Evolutionary conservation across 2,113 vertebrate genomes (phyloP).

Genomic region (Electrona antarctica): DNA sequence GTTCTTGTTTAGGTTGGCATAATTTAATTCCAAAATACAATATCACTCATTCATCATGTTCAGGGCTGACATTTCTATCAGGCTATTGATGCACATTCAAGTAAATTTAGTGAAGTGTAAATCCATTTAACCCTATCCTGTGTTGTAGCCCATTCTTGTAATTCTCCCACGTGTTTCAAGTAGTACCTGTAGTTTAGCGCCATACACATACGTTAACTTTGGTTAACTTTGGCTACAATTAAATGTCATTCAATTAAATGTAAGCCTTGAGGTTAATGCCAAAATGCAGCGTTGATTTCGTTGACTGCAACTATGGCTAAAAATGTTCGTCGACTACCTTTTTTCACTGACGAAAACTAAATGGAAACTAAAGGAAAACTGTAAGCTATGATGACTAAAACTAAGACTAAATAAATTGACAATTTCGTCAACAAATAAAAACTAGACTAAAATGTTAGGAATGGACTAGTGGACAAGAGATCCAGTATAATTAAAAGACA

Average conservation of each 20-base stretch:
- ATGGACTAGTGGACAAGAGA: too few species aligned
- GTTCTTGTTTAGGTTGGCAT: constrained; percentile 59
- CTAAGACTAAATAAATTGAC: too few species aligned
- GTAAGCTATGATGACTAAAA: too few species aligned
- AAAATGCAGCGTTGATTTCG: constrained; percentile 34
- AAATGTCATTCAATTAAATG: not conserved
- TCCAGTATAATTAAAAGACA: too few species aligned
- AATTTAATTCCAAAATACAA: constrained; percentile 64
- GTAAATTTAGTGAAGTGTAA: constrained; percentile 43
- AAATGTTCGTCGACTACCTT: too few species aligned
- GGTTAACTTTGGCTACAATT: not conserved
- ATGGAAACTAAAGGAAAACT: too few species aligned
- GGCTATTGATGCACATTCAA: constrained; percentile 54
- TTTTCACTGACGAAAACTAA: too few species aligned
- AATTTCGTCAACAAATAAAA: too few species aligned
- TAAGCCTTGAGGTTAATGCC: not conserved
- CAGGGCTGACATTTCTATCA: constrained; percentile 63
- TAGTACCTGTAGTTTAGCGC: not conserved
- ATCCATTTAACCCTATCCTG: constrained; percentile 8
- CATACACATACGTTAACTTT: not conserved
- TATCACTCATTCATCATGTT: constrained; percentile 67
- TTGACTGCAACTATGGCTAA: too few species aligned
- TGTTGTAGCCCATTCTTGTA: too few species aligned
- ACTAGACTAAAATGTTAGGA: too few species aligned
- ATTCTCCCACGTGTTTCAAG: not conserved